Evolutionary conservation across 2,888 invertebrate genomes (phyloP), one percentile per base, ranked within the genome.

Genomic region (Drosophila mettleri): DNA sequence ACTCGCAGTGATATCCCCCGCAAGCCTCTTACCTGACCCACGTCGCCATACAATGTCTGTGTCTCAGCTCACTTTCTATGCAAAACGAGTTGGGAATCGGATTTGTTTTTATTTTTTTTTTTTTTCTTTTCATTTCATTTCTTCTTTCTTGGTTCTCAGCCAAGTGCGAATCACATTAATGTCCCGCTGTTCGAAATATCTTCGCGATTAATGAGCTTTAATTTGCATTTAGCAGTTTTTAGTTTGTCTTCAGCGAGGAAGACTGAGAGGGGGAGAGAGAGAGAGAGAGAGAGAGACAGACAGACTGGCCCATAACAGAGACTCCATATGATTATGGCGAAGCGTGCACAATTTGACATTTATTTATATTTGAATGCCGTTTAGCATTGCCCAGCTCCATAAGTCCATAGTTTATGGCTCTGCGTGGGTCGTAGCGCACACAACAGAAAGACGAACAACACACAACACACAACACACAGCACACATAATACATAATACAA

Each of bases 331-430:
- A 86, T 84, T 86, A 83, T 83, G 85, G 85, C 69, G 63, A 81
- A 81, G 79, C 78, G 87, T 86, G 81, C 82, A 79, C 69, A 83
- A 81, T 84, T 79, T 83, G 87, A 83, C 83, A 83, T 83, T 83
- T 83, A 83, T 83, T 83, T 84, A 81, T 83, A 81, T 86, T 83
- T 83, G 83, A 83, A 83, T 81, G 87, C 82, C 85, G 85, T 83
- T 83, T 83, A 83, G 84, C 74, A 77, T 74, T 86, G 75, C 64
- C 49, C 73, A 64, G 49, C 64, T 81, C 69, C 68, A 81, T 84
- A 84, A 84, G 76, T 67, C 71, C 67, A 69, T 78, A 69, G 54
- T 86, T 83, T 86, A 83, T 83, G 79, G 77, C 76, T 39, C 60
- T 61, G 87, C 83, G 83, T 83, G 83, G 83, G 83, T 69, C 62